Evolutionary conservation across 2,888 invertebrate species (phyloP).

Genomic region (Epiblema foenella): DNA sequence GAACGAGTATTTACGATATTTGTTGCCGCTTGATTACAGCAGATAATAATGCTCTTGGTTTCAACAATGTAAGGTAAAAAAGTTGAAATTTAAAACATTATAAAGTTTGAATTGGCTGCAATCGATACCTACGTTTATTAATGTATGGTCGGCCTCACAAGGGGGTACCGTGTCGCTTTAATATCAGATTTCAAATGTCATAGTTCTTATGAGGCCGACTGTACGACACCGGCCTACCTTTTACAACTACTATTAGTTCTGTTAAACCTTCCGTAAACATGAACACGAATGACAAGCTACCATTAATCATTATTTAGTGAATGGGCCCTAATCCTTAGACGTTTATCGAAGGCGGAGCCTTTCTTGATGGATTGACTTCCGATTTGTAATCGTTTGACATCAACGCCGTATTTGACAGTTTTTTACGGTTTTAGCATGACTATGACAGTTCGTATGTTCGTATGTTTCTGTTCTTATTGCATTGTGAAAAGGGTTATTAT

Average conservation of each 20-base stretch:
- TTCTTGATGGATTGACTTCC: constrained; percentile 37
- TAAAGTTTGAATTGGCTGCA: too few species aligned
- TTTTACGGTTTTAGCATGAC: constrained; percentile 21
- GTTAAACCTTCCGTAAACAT: constrained; percentile 29
- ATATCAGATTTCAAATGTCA: too few species aligned
- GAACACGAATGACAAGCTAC: constrained; percentile 12
- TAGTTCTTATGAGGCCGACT: too few species aligned
- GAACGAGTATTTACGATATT: too few species aligned
- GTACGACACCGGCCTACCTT: not conserved
- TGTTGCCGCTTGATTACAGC: too few species aligned
- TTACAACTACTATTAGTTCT: constrained; percentile 14
- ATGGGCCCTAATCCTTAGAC: constrained; percentile 29
- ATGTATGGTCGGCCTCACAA: too few species aligned
- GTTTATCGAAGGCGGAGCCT: constrained; percentile 18
- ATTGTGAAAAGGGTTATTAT: not conserved
- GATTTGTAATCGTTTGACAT: constrained; percentile 26
- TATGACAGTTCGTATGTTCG: not conserved
- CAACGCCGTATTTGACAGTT: constrained; percentile 2
- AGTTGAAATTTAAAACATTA: too few species aligned
- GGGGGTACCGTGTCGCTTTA: too few species aligned
- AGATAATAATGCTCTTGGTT: too few species aligned
- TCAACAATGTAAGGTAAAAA: too few species aligned
- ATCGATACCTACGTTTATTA: too few species aligned
- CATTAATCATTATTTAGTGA: constrained; percentile 39
- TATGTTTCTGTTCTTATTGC: not conserved